phyloP scores from a whole-genome alignment of 2,888 invertebrate species.

The Hydraecia micacea region DNA sequence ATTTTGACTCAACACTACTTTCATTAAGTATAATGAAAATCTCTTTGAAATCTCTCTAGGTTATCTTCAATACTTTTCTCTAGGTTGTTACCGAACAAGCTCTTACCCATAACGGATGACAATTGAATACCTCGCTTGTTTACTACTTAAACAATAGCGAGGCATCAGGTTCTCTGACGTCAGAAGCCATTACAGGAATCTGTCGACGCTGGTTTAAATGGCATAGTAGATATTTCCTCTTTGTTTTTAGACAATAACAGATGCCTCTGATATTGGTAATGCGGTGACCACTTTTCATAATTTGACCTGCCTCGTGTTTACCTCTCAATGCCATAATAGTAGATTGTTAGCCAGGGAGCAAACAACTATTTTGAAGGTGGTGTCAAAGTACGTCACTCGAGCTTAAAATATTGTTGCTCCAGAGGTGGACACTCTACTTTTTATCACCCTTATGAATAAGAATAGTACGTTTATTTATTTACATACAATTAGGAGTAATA shows the following conservation, averaged over 20 bases:
- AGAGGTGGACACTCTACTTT: too few species aligned
- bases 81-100: constrained; percentile 11
- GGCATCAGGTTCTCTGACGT: constrained; percentile 47
- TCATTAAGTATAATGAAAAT: background rate
- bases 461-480: too few species aligned
- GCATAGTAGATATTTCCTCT: too few species aligned
- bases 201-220: constrained; percentile 1
- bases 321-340: background rate
- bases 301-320: too few species aligned
- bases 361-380: too few species aligned
- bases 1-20: background rate
- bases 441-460: too few species aligned
- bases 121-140: constrained; percentile 48
- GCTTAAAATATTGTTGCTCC: too few species aligned
- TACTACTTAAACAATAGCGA: constrained; percentile 46
- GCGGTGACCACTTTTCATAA: background rate
- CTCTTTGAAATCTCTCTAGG: constrained; percentile 21
- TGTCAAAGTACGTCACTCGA: too few species aligned
- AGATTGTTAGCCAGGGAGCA: too few species aligned
- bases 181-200: constrained; percentile 39
- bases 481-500: too few species aligned
- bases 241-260: background rate
- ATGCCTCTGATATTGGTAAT: background rate
- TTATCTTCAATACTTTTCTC: background rate
- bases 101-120: constrained; percentile 28